These are phyloP conservation scores for Caenorhabditis sp. DNA, from an alignment of 2,888 invertebrate genomes.

Conservation along the genomic window DNA sequence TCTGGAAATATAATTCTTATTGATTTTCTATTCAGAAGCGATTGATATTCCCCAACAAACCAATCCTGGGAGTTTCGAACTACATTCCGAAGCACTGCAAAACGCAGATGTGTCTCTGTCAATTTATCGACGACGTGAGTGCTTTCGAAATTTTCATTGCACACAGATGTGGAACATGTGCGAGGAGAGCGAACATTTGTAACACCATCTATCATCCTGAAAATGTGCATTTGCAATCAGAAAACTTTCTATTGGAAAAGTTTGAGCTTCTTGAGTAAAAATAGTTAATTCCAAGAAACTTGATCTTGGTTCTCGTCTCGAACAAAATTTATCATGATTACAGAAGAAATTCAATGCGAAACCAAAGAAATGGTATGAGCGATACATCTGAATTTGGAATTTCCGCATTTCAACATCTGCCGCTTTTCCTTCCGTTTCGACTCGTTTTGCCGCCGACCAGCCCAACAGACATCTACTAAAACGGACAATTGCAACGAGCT, in stretches of 20 bases:
- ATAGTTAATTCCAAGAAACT: no score
- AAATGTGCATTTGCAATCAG: neutral
- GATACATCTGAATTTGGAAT: constrained; percentile 64
- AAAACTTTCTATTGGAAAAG: neutral
- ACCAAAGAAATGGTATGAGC: constrained; percentile 73
- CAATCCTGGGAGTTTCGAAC: constrained; percentile 79
- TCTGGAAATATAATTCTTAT: neutral
- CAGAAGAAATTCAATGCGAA: constrained; percentile 74
- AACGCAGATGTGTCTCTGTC: constrained; percentile 79
- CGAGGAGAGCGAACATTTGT: no score
- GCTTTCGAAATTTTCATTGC: no score
- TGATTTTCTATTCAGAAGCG: constrained; percentile 78
- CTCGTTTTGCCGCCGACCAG: neutral
- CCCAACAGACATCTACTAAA: constrained; percentile 28
- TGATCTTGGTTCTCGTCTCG: no score
- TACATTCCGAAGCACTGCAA: constrained; percentile 80
- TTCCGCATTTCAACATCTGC: constrained; percentile 17
- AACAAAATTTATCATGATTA: constrained; percentile 20
- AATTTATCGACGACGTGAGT: constrained; percentile 78
- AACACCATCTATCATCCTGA: no score
- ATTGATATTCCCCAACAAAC: constrained; percentile 78
- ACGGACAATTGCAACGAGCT: constrained; percentile 16
- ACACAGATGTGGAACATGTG: no score
- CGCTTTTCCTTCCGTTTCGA: neutral
- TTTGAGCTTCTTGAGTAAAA: no score